Base-by-base conservation (phyloP, 2,113 vertebrate species). In the Myiozetetes cayanensis region DNA sequence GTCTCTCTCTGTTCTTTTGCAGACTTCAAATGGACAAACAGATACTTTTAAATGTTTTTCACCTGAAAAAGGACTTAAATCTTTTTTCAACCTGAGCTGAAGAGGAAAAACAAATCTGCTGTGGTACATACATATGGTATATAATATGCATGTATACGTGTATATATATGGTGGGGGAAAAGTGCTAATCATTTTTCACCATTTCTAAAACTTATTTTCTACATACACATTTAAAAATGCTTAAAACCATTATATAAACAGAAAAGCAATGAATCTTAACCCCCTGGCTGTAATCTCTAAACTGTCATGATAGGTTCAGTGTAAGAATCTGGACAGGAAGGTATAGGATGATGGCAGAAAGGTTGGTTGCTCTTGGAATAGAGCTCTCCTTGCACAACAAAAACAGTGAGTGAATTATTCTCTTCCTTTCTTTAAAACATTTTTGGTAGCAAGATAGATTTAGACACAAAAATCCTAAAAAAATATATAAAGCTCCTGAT, bases 371-470 rank as follows among this genome's bases (percentile, higher is more conserved):
- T 92, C 61, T 75, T 68, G 22, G 43, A 89, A 58, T 30, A 80
- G 30, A 77, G 25, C 55, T 87, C 65, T 85, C 59, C 61, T 88
- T 88, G 70, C 62, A 41, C 41, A 82, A 80, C 87, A 82, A 53
- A 86, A 94, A 93, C 20, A 94, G 67, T 3, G 12, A 81, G 70
- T 96, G 95, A 95, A 81, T 85, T 90, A 89, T 95, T 93, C 65
- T 84, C 73, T 89, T 47, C 70, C 61, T 75, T 84, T 73, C 47
- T 89, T 94, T 80, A 77, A 93, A 80, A 91, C n/a, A 76, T 92
- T 94, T 96, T 96, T 93, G 93, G 84, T 94, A 91, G 85, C 71
- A 81, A 96, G 93, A 94, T 65, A 59, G 62, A 85, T 88, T 74
- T 89, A 93, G 63, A 70, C 52, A 76, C 83, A 59, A 41, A 88